Conservation (phyloP, 1,140 invertebrate species). For the Drosophila ironensis region DNA sequence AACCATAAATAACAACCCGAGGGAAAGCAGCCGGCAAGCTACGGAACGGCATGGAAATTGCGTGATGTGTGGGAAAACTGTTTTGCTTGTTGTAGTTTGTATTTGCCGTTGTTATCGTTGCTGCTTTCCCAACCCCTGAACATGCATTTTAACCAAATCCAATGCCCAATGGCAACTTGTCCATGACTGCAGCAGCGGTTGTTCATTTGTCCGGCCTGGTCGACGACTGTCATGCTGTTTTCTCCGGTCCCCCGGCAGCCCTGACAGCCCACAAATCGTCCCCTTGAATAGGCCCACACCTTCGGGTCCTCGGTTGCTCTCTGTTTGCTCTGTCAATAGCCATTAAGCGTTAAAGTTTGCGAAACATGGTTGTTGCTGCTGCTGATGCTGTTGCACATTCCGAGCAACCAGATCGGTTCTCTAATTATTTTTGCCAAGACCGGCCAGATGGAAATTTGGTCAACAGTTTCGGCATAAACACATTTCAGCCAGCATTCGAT, state of each 20-base stretch:
- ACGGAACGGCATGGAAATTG: conserved; percentile 49
- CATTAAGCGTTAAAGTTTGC: conserved; percentile 77
- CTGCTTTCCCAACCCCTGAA: neutral
- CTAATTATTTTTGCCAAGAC: conserved; percentile 65
- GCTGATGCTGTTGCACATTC: conserved; percentile 21
- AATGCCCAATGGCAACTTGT: conserved; percentile 52
- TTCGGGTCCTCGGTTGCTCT: neutral
- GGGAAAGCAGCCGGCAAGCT: conserved; percentile 29
- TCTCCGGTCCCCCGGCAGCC: conserved; percentile 2
- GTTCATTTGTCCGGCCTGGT: conserved; percentile 63
- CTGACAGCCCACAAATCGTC: too few species aligned
- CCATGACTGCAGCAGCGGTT: conserved; percentile 53
- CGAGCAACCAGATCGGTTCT: conserved; percentile 55
- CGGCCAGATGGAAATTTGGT: conserved; percentile 31
- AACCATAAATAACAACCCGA: conserved; percentile 62
- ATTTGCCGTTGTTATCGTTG: conserved; percentile 56
- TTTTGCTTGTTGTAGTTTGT: conserved; percentile 58
- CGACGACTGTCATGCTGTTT: conserved; percentile 72
- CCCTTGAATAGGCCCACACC: neutral
- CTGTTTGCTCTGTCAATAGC: conserved; percentile 55
- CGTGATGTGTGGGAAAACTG: conserved; percentile 67
- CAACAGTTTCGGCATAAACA: conserved; percentile 25
- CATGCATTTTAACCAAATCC: conserved; percentile 16
- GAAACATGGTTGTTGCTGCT: conserved; percentile 43
- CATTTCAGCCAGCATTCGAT: conserved; percentile 15